Evolutionary conservation across 2,797 vertebrate genomes (phyloP).

Genomic region (Arremon aurantiirostris): DNA sequence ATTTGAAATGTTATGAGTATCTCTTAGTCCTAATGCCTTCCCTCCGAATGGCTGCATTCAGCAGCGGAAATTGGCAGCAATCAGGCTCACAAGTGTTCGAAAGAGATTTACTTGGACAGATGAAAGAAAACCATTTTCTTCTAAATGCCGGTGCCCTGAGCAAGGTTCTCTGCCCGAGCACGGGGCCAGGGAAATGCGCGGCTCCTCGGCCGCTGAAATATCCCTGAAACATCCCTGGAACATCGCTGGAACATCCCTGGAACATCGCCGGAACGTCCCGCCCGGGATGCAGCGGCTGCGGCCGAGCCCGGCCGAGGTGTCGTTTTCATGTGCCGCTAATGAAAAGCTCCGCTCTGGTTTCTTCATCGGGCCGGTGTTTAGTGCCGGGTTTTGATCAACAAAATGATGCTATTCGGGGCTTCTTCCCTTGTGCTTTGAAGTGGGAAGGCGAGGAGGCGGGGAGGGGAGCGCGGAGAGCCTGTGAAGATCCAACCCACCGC

Average conservation of each 20-base stretch:
- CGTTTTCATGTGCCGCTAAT: not conserved
- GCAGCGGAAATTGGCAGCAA: constrained; percentile 69
- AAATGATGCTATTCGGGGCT: constrained; percentile 2
- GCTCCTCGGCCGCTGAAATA: constrained; percentile 5
- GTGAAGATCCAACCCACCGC: not conserved
- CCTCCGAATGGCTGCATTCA: constrained; percentile 50
- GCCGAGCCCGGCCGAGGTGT: not conserved
- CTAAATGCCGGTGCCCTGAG: constrained; percentile 45
- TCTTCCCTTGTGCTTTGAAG: not conserved
- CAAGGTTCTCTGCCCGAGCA: constrained; percentile 16
- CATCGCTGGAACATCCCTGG: rapidly evolving
- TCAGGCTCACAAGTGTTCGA: constrained; percentile 62
- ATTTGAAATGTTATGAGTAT: constrained; percentile 53
- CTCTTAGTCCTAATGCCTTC: constrained; percentile 57
- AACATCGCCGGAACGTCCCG: rapidly evolving
- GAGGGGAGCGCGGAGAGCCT: not conserved
- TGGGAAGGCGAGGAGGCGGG: not conserved
- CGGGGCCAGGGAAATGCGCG: not conserved
- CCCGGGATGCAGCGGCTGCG: not conserved
- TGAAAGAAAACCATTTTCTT: constrained; percentile 69
- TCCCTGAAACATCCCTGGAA: rapidly evolving
- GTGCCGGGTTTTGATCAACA: constrained; percentile 27
- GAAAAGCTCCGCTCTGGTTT: not conserved
- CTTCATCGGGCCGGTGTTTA: not conserved
- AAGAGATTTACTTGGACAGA: constrained; percentile 67